Percentiles rank a stretch among this genome's conserved stretches.
Conservation (phyloP, 1,140 invertebrate species). For the Geopemphigus sp. region DNA sequence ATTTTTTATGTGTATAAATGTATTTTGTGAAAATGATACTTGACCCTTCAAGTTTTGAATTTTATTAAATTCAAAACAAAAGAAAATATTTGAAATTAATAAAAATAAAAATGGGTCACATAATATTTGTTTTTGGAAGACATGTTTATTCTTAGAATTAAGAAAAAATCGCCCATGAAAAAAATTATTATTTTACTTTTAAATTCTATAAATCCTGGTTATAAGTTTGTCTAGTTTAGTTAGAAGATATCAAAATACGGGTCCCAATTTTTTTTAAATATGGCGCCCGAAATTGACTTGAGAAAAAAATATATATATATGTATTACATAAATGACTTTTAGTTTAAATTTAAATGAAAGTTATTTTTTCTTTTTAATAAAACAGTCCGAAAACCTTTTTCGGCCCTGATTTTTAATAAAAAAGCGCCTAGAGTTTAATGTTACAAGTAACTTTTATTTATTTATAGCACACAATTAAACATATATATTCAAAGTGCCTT, state of each 20-base stretch:
- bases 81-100: background rate
- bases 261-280: slow-evolving; percentile 48
- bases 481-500: slow-evolving; percentile 23
- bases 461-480: slow-evolving; percentile 17
- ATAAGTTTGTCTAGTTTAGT: slow-evolving; percentile 29
- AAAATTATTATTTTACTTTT: background rate
- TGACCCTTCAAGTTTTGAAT: background rate
- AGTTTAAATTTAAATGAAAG: slow-evolving; percentile 26
- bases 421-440: slow-evolving; percentile 44
- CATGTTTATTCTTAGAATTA: background rate
- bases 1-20: background rate
- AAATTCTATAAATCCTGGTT: slow-evolving; percentile 19
- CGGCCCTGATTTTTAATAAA: slow-evolving; percentile 50
- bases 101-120: background rate
- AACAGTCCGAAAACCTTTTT: slow-evolving; percentile 48
- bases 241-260: slow-evolving; percentile 36
- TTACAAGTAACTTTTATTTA: background rate
- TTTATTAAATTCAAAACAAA: background rate
- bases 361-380: slow-evolving; percentile 35
- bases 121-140: background rate
- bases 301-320: background rate
- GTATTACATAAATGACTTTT: slow-evolving; percentile 7
- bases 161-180: background rate
- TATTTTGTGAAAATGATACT: slow-evolving; percentile 6
- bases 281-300: slow-evolving; percentile 32